Conservation (phyloP, 2,113 vertebrate genomes). For the Glaucomys volans region DNA sequence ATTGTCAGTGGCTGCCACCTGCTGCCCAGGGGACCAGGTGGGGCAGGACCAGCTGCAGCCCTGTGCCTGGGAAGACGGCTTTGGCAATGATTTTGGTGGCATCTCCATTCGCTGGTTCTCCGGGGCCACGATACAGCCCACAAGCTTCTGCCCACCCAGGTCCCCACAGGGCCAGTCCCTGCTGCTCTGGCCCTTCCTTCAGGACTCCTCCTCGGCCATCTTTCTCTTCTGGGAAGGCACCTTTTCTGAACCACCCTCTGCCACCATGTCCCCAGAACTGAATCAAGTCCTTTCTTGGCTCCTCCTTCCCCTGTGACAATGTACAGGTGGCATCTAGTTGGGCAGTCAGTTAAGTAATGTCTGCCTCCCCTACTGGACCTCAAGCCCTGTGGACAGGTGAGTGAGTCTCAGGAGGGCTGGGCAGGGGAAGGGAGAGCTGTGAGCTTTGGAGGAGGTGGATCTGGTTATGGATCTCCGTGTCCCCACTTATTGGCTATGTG, state of each 20-base stretch:
- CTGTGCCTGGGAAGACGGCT: fast-evolving
- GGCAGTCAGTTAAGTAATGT: neutral
- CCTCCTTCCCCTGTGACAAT: neutral
- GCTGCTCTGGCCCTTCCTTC: neutral
- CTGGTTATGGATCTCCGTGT: neutral
- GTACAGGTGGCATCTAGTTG: neutral
- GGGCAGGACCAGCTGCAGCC: fast-evolving
- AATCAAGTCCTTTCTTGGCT: neutral
- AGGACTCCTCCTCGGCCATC: too few relatives aligned
- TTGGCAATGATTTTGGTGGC: neutral
- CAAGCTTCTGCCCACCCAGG: neutral
- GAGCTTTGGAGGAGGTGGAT: neutral
- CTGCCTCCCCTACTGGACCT: neutral
- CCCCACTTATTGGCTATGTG: neutral
- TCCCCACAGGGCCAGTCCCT: fast-evolving
- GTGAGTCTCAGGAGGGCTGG: fast-evolving
- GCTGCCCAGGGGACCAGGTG: neutral
- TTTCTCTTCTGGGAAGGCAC: neutral
- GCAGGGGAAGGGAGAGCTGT: fast-evolving
- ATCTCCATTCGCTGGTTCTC: neutral
- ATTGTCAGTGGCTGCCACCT: neutral
- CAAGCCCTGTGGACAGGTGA: fast-evolving
- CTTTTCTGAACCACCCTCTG: neutral
- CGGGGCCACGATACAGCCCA: neutral
- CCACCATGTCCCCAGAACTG: too few relatives aligned